Base-by-base conservation (phyloP, 1,140 invertebrate species). In the Ceratoteleas bidentatus region DNA sequence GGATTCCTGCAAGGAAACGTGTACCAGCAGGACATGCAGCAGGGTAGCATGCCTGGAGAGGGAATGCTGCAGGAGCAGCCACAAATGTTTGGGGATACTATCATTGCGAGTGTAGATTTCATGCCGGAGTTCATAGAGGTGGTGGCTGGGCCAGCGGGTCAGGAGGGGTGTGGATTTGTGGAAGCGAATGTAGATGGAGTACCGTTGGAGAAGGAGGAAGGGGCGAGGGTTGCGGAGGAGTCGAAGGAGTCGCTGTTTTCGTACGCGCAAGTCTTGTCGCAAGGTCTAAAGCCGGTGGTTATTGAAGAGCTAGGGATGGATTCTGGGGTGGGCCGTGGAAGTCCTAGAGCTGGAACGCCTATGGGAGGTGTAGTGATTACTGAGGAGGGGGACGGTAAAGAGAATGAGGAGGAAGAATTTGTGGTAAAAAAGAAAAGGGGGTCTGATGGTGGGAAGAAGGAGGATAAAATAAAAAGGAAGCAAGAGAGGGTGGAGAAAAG, bases 191-290 rank as follows among this genome's bases (percentile, higher is more conserved):
- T 60, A 58, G 40, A 52, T 0, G n/a, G 7, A 15, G 15, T 58
- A 8, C 8, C n/a, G 4, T 13, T 60, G 10, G 64, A 64, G 8
- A 69, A 65, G 11, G 53, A 14, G 11, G 49, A 80, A 54, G 45
- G 11, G 8, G 14, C 43, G 33, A 70, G n/a, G 64, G 6, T 49
- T 15, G 15, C 10, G 14, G 32, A 83, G 36, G 85, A 90, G 24
- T 72, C 15, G 8, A 87, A 87, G 53, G 83, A 76, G 9, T 87
- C 91, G 53, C 91, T 92, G 49, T 92, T 94, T 72, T 95, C 95
- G 0, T 96, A 95, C 88, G 95, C 95, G 13, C 94, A 95, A 89
- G 95, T 95, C 84, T 91, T 96, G 75, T 94, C 94, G 3, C 93
- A 95, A 74, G 95, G 95, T 87, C 85, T 88, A 11, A 81, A 76